A percentile compares a stretch with the other conserved stretches of the same genome.
Conservation (phyloP, 2,113 vertebrate genomes). For the Thamnaconus septentrionalis region DNA sequence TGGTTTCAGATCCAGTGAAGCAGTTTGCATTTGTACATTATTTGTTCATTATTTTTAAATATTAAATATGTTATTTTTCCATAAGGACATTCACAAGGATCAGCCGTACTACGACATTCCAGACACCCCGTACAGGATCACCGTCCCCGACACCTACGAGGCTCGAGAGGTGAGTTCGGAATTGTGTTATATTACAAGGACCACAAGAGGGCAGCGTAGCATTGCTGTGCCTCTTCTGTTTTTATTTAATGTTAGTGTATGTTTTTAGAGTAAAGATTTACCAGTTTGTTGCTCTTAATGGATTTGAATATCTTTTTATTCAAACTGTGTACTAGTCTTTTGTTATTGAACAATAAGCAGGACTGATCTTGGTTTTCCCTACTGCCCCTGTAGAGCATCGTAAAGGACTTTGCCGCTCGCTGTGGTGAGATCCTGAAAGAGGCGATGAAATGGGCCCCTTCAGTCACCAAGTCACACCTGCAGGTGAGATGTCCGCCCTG, state of each 20-base stretch:
- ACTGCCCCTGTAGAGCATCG: constrained; percentile 83
- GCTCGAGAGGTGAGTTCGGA: constrained; percentile 84
- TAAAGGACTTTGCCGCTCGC: constrained; percentile 95
- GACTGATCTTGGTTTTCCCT: neutral
- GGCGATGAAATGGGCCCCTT: constrained; percentile 98
- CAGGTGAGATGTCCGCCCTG: constrained; percentile 77
- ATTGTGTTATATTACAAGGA: neutral
- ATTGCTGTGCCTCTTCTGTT: too few species aligned
- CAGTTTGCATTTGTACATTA: neutral
- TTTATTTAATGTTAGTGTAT: neutral
- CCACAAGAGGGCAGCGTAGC: constrained; percentile 46
- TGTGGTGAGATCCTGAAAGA: constrained; percentile 97
- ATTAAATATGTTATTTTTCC: too few species aligned
- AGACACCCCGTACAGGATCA: constrained; percentile 92
- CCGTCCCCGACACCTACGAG: constrained; percentile 93
- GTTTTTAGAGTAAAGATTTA: neutral
- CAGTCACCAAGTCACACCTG: constrained; percentile 94
- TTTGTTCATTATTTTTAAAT: constrained; percentile 8
- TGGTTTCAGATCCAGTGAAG: neutral
- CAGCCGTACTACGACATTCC: constrained; percentile 95
- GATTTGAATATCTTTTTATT: neutral
- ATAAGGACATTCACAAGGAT: constrained; percentile 96
- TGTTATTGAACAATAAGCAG: neutral
- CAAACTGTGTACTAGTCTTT: neutral
- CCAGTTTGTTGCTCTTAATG: neutral